Base-by-base conservation (phyloP, 2,797 vertebrate species). In the Myiothlypis coronata region DNA sequence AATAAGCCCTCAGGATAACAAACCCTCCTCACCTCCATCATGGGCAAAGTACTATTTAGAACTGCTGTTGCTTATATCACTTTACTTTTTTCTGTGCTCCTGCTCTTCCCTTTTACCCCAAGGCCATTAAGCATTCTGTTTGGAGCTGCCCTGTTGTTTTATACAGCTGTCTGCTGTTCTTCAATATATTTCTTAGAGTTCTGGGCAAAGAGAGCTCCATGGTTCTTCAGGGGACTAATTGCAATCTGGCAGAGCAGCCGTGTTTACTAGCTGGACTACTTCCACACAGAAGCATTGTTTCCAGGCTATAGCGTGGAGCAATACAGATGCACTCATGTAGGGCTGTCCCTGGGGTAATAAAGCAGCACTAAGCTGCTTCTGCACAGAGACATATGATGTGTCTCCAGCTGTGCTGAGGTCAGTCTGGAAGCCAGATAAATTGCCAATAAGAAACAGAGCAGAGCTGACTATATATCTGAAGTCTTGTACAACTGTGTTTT, bases 351-450 rank as follows among this genome's bases (percentile, higher is more conserved):
- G 27, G 57, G 19, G 82, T 59, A 71, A 78, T 81, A 81, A 92
- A 78, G 14, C 28, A 85, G 68, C 24, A 26, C 60, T 68, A 35
- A 80, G 41, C 44, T 22, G 11, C 43, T 52, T 89, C 76, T 90
- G 89, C 46, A 34, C 52, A 49, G 39, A 84, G 59, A 68, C 64
- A 26, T 50, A 22, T 39, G 79, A 77, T 68, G 22, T 60, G 46
- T 68, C 75, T 74, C 68, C 30, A 85, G 56, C 76, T 83, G 79
- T 5, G 11, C 26, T 3, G 44, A 80, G 37, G 44, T 90, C 79
- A 63, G 17, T 64, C 79, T 91, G 68, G 63, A 86, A 86, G 53
- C 32, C 88, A 83, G 84, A 91, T 85, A 91, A 94, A 89, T 65
- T 89, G 79, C 61, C 89, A 81, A 3, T 78, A 92, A 80, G 79